Evolutionary conservation across 2,888 invertebrate species (phyloP), one percentile per base, ranked within the genome.

Genomic region (Cordylochernes scorpioides): DNA sequence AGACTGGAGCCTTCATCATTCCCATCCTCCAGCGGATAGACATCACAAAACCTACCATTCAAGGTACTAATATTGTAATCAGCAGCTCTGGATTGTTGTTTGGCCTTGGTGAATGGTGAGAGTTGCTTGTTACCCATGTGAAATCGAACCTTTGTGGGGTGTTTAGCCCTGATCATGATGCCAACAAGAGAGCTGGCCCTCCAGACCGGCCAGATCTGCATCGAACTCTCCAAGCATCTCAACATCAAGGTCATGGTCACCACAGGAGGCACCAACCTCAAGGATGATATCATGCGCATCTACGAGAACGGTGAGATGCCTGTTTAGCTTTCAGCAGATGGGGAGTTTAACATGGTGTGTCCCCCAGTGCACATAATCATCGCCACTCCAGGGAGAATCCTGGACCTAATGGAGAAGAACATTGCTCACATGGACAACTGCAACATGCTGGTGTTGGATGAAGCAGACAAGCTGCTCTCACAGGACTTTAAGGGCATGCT

Each of bases 401-500:
- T 94, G 53, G 97, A 97, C 67, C 68, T 97, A 57, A 88, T 97
- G 80, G 94, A 97, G 60, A 94, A 97, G 58, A 71, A 75, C 32
- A 64, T 72, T 35, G 84, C 86, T 33, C 73, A 82, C 55, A 80
- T 91, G 71, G 73, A 78, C 46, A 69, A 82, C 49, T 99, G 97
- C 65, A 71, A 72, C 58, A 86, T 84, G 60, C 64, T 97, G 48
- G 88, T 97, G 45, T 65, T 97, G 49, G 97, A 97, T 61, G 97
- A 97, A 63, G 60, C 94, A 42, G 94, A 97, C 57, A 97, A 97
- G 60, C 67, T 97, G 47, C 65, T 97, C 45, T 94, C 91, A 41
- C 86, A 91, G 64, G 97, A 97, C 63, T 97, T 97, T 57, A 86
- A 86, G 60, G 82, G 84, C 54, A 88, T 97, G 78, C 64, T 97